Percentiles rank a stretch among this genome's conserved stretches.
These are phyloP conservation scores for Melopsittacus undulatus DNA, from an alignment of 2,797 vertebrate genomes.

Conservation along the genomic window DNA sequence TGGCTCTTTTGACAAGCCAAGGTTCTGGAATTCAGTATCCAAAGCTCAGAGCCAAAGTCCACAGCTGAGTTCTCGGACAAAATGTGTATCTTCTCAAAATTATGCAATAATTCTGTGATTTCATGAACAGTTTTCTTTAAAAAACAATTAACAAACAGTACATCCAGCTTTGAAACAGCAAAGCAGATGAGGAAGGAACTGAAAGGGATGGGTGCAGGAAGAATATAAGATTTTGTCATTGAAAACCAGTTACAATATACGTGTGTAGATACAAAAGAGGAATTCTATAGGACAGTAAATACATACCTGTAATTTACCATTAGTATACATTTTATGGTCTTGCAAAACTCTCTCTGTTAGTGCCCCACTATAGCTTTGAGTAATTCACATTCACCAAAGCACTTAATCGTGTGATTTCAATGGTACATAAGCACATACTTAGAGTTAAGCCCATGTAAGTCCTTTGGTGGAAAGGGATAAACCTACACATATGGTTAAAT, in stretches of 20 bases:
- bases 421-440: slow-evolving; percentile 9
- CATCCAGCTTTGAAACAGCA: background rate
- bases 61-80: background rate
- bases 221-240: background rate
- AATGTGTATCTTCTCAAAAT: background rate
- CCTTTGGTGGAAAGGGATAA: slow-evolving; percentile 29
- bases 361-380: background rate
- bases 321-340: background rate
- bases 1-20: background rate
- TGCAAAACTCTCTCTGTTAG: background rate
- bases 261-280: background rate
- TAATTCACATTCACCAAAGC: background rate
- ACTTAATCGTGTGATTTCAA: background rate
- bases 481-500: background rate
- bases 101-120: background rate
- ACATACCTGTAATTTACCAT: background rate
- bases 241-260: background rate
- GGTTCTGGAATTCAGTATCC: background rate
- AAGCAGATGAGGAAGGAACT: background rate
- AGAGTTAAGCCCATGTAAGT: background rate
- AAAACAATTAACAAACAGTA: background rate
- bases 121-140: background rate
- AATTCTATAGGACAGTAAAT: background rate
- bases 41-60: background rate
- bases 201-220: background rate